Base-by-base conservation (phyloP, 2,113 vertebrate species). In the Campylomormyrus numenius region DNA sequence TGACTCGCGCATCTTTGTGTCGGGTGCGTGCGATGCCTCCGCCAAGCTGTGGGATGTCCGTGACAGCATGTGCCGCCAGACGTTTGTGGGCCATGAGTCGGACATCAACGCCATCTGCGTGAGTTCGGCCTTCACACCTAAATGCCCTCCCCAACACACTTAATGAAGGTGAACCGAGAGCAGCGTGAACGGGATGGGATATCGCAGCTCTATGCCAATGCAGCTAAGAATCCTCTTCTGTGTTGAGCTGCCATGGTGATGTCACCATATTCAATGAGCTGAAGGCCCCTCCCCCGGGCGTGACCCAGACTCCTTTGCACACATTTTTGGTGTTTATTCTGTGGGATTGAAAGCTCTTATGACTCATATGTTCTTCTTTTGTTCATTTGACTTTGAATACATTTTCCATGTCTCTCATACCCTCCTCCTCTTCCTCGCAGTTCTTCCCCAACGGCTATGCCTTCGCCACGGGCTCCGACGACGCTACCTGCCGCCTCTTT, bases 1-100 rank as follows among this genome's bases (percentile, higher is more conserved):
- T 0, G 97, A 97, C 92, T 94, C 94, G 8, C 96, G 96, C 91
- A 96, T 95, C 88, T 98, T 98, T 0, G 96, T 98, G 93, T 98
- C 97, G 0, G 97, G 97, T 2, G 97, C 97, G 91, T 98, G 97
- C 4, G 97, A 98, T 0, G 97, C 97, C 48, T 97, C 97, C 10
- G 96, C 97, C 93, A 98, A 98, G 90, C 96, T 98, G 91, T 98
- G 97, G 97, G 97, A 98, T 50, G 96, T 97, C 89, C 94, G 97
- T 88, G 97, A 98, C 94, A 97, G 97, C 92, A 97, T 98, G 97
- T 98, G 97, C 92, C 94, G 97, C 90, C 97, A 98, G 95, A 97
- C 96, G 17, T 96, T 97, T 93, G 96, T 93, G 0, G 96, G 96
- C 15, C 96, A 97, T 58, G 96, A 96, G 94, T 97, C 96, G 0